These are phyloP conservation scores for Sturnus vulgaris DNA, from an alignment of 2,113 vertebrate species.

Conservation along the genomic window DNA sequence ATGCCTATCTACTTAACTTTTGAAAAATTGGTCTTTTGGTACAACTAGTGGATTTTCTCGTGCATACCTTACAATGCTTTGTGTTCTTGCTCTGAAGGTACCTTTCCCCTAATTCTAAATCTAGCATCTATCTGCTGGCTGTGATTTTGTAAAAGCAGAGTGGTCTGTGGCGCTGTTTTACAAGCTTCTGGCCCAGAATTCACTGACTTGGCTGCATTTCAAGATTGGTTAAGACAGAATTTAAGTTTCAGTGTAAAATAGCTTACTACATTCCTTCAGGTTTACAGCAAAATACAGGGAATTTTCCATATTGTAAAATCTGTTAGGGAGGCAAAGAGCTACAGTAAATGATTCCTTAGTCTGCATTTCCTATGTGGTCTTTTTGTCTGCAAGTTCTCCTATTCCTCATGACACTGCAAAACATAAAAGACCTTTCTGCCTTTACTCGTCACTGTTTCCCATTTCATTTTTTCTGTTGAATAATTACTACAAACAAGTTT, in stretches of 20 bases:
- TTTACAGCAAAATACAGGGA: not conserved
- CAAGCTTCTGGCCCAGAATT: not conserved
- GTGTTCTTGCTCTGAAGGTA: not conserved
- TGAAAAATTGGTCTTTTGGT: not conserved
- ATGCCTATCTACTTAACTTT: not conserved
- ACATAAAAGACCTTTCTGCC: not conserved
- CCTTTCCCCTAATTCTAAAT: not conserved
- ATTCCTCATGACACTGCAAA: not conserved
- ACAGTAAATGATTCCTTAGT: not conserved
- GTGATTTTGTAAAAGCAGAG: not conserved
- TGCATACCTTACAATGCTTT: not conserved
- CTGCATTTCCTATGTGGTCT: not conserved
- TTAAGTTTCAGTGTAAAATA: not conserved
- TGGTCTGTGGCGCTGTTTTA: not conserved
- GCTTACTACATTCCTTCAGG: not conserved
- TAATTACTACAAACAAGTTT: not conserved
- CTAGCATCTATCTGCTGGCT: not conserved
- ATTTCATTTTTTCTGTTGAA: not conserved
- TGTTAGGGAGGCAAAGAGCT: not conserved
- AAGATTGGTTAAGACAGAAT: not conserved
- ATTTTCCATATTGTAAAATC: not conserved
- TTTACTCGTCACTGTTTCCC: not conserved
- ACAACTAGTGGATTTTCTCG: not conserved
- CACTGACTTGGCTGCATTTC: not conserved
- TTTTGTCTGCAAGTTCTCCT: not conserved